Conservation (phyloP, 2,113 vertebrate species). For the Syngnathus typhle region DNA sequence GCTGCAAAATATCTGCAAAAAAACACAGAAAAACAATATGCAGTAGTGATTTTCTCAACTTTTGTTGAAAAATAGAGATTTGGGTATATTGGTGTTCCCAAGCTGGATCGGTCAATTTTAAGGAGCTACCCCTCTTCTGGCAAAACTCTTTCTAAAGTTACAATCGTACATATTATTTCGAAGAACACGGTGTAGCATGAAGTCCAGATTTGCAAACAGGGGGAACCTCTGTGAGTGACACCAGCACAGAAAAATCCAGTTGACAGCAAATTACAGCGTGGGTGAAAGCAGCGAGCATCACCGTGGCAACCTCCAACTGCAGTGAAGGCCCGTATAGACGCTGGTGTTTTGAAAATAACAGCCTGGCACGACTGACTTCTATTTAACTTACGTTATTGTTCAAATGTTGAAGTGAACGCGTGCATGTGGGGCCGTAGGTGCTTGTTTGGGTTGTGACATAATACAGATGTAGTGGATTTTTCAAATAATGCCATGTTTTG, state of each 20-base stretch:
- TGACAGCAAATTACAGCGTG: neutral
- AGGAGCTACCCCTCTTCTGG: neutral
- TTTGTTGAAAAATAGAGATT: neutral
- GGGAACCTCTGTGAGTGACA: neutral
- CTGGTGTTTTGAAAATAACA: neutral
- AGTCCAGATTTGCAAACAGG: neutral
- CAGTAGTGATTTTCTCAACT: neutral
- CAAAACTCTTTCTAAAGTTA: neutral
- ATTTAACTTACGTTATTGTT: neutral
- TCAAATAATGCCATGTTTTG: conserved; percentile 28
- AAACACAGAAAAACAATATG: neutral
- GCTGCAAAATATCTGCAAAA: neutral
- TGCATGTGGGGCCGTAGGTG: neutral
- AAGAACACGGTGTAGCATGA: neutral
- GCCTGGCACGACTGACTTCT: neutral
- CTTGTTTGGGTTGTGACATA: neutral
- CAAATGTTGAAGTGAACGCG: neutral
- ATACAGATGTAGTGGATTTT: conserved; percentile 20
- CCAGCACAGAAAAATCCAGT: neutral
- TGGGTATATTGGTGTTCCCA: neutral
- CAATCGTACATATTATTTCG: neutral
- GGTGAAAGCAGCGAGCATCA: neutral
- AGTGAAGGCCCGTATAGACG: neutral
- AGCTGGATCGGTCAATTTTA: neutral
- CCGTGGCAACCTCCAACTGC: neutral